Evolutionary conservation across 2,113 vertebrate species (phyloP).

Genomic region (Notiomystis cincta): DNA sequence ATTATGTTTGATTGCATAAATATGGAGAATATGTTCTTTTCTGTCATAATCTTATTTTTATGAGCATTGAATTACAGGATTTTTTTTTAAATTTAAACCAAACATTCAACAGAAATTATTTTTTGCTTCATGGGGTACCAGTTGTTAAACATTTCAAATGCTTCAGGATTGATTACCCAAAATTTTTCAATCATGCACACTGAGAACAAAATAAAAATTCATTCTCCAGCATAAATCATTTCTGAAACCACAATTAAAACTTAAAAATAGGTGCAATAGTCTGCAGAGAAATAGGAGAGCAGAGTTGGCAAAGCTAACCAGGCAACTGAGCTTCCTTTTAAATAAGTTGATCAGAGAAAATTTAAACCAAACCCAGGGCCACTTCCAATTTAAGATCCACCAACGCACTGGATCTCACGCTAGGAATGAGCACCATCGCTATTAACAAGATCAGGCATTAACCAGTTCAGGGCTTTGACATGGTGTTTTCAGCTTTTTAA

Average conservation of each 20-base stretch:
- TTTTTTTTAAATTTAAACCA: neutral
- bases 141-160: neutral
- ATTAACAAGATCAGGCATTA: neutral
- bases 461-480: neutral
- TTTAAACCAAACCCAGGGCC: slow-evolving; percentile 14
- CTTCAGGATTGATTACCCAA: neutral
- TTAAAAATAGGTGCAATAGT: slow-evolving; percentile 37
- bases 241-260: slow-evolving; percentile 25
- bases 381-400: slow-evolving; percentile 29
- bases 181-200: neutral
- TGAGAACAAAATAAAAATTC: neutral
- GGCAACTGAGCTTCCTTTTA: slow-evolving; percentile 53
- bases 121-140: neutral
- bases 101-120: neutral
- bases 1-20: slow-evolving; percentile 18
- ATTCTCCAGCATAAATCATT: slow-evolving; percentile 56
- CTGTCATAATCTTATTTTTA: neutral
- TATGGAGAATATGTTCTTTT: neutral
- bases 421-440: slow-evolving; percentile 44
- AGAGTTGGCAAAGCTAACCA: slow-evolving; percentile 57
- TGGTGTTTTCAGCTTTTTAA: neutral
- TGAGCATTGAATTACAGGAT: neutral
- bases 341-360: slow-evolving; percentile 1
- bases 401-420: slow-evolving; percentile 11
- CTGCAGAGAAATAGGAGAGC: slow-evolving; percentile 49